Conservation (phyloP, 2,797 vertebrate genomes). For the Botia almorhae region DNA sequence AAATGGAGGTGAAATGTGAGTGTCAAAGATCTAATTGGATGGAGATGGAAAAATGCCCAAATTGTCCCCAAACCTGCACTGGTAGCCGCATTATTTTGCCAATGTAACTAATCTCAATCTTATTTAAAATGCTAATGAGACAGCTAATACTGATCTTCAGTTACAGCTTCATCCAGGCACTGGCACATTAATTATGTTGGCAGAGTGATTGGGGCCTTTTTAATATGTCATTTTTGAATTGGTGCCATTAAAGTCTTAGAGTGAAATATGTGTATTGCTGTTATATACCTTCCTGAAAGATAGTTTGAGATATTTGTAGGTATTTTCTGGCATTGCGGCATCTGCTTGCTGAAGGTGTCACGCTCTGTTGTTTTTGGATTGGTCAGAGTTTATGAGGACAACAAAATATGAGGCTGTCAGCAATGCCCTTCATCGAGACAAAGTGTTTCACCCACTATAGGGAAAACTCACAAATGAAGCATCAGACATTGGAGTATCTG, state of each 20-base stretch:
- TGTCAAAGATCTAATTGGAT: slow-evolving; percentile 54
- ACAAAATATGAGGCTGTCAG: slow-evolving; percentile 49
- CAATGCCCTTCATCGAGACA: slow-evolving; percentile 47
- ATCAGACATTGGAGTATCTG: slow-evolving; percentile 22
- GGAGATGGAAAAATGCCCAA: slow-evolving; percentile 40
- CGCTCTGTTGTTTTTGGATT: slow-evolving; percentile 32
- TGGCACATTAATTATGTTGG: slow-evolving; percentile 23
- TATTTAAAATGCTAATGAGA: slow-evolving; percentile 54
- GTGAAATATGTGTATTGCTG: neutral
- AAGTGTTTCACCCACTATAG: slow-evolving; percentile 10
- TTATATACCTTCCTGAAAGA: too few relatives aligned
- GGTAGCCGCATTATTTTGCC: slow-evolving; percentile 33
- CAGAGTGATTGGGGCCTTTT: neutral
- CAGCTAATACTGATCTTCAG: slow-evolving; percentile 43
- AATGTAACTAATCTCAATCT: slow-evolving; percentile 38
- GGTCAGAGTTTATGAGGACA: slow-evolving; percentile 49
- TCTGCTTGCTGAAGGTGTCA: slow-evolving; percentile 27
- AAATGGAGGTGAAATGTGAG: slow-evolving; percentile 54
- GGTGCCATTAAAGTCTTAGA: neutral
- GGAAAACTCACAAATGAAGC: slow-evolving; percentile 22
- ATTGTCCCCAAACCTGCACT: slow-evolving; percentile 36
- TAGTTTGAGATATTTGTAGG: neutral
- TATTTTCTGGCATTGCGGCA: neutral
- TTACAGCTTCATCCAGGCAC: neutral
- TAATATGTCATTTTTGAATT: slow-evolving; percentile 12